Evolutionary conservation across 2,113 vertebrate species (phyloP).

Genomic region (Ceyx margarethae): DNA sequence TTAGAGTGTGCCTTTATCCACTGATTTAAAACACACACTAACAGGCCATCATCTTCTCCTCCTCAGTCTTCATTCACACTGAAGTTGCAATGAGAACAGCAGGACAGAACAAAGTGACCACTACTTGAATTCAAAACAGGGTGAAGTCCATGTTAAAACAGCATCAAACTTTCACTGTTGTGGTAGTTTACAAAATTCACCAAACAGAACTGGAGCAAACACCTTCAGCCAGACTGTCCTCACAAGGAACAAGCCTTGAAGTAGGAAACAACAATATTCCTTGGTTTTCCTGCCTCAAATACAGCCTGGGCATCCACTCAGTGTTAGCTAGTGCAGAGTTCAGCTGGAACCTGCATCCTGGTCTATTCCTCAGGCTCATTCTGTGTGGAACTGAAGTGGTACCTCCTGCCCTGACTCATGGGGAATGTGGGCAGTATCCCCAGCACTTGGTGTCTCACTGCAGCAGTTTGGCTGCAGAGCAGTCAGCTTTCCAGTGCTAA

Average conservation of each 20-base stretch:
- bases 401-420: slow-evolving; percentile 34
- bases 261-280: background rate
- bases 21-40: background rate
- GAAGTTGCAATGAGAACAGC: background rate
- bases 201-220: background rate
- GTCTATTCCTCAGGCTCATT: background rate
- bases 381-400: background rate
- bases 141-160: background rate
- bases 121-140: background rate
- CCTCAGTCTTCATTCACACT: background rate
- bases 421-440: background rate
- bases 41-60: background rate
- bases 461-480: background rate
- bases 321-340: background rate
- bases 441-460: background rate
- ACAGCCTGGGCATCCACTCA: background rate
- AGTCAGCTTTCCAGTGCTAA: background rate
- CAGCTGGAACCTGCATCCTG: background rate
- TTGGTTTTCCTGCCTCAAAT: background rate
- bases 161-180: background rate
- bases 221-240: background rate
- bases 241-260: background rate
- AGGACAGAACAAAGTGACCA: background rate
- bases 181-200: background rate
- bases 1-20: background rate